Conservation (phyloP, 2,888 invertebrate species). For the Timandra comae region DNA sequence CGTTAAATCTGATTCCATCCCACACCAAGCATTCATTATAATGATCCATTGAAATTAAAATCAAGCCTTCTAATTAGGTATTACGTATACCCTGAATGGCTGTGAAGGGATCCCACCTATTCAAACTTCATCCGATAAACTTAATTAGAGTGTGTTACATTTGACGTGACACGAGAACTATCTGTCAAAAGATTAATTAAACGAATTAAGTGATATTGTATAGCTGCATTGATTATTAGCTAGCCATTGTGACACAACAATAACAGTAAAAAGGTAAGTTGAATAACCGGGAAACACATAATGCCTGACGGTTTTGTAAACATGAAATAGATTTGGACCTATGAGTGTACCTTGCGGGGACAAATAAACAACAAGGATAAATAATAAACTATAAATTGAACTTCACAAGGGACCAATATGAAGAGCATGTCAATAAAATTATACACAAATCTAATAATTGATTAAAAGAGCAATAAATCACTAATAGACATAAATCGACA, state of each 20-base stretch:
- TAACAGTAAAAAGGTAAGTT: constrained; percentile 1
- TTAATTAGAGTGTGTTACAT: constrained; percentile 48
- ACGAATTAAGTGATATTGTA: constrained; percentile 10
- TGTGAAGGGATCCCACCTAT: constrained; percentile 50
- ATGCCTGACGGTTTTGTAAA: too few species aligned
- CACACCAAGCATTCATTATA: constrained; percentile 43
- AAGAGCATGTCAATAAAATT: too few species aligned
- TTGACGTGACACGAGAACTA: constrained; percentile 31
- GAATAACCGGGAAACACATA: too few species aligned
- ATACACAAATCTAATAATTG: constrained; percentile 5
- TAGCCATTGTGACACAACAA: constrained; percentile 4
- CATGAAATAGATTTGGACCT: too few species aligned
- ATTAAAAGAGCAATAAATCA: constrained; percentile 9
- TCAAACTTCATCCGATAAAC: constrained; percentile 56
- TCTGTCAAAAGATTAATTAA: constrained; percentile 34
- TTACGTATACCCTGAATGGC: constrained; percentile 46
- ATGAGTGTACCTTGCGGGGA: too few species aligned
- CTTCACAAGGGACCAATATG: too few species aligned
- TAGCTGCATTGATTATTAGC: constrained; percentile 9
- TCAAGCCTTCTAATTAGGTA: constrained; percentile 53
- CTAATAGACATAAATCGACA: constrained; percentile 8
- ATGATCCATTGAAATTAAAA: constrained; percentile 54
- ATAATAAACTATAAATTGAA: too few species aligned
- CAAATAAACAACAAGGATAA: too few species aligned
- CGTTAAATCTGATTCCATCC: constrained; percentile 27